These are phyloP conservation scores for Lota lota DNA, from an alignment of 2,113 vertebrate genomes.

Conservation along the genomic window DNA sequence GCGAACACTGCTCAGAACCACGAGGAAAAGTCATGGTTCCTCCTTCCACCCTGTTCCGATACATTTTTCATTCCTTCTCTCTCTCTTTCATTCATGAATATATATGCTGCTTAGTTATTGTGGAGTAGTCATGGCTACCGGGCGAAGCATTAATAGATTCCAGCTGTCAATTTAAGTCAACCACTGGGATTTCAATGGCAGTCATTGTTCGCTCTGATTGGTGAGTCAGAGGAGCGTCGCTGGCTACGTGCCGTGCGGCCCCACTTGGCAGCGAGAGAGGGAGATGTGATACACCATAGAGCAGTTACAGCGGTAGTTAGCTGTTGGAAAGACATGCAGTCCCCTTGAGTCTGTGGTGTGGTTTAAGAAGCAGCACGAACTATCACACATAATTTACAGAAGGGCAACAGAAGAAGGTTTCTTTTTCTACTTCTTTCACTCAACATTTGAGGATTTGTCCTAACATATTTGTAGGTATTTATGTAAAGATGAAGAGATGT, in stretches of 20 bases:
- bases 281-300: conserved; percentile 63
- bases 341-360: conserved; percentile 35
- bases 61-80: background rate
- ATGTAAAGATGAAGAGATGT: too few species aligned
- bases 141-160: conserved; percentile 55
- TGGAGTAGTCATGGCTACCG: conserved; percentile 57
- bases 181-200: conserved; percentile 63
- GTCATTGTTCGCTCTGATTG: conserved; percentile 64
- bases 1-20: background rate
- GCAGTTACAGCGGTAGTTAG: conserved; percentile 38
- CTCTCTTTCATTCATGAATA: conserved; percentile 50
- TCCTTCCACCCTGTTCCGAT: background rate
- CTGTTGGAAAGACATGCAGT: conserved; percentile 45
- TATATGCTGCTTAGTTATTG: conserved; percentile 47
- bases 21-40: conserved; percentile 32
- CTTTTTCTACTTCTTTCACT: too few species aligned
- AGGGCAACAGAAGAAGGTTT: background rate
- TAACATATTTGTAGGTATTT: too few species aligned
- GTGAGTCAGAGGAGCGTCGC: conserved; percentile 60
- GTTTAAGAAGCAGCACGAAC: conserved; percentile 25
- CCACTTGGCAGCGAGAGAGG: conserved; percentile 49
- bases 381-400: conserved; percentile 6
- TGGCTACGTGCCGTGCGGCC: conserved; percentile 36
- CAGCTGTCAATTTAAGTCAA: conserved; percentile 61
- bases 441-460: too few species aligned